These are phyloP conservation scores for Hippasteria phrygiana DNA, from an alignment of 53 echinoderm and acorn worm species.

Conservation along the genomic window DNA sequence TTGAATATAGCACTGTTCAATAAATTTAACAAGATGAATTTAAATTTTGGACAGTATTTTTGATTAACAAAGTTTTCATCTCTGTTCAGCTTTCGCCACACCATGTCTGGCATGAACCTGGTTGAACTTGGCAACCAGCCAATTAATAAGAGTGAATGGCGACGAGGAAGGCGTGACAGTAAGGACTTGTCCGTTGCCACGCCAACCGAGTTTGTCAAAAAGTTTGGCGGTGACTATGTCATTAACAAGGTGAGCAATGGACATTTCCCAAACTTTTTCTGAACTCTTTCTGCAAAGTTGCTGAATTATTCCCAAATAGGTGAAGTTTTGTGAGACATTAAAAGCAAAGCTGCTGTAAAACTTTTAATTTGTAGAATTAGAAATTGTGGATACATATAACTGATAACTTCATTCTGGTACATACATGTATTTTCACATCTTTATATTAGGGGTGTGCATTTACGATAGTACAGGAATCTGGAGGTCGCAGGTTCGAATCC, in stretches of 20 bases:
- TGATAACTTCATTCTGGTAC: no score
- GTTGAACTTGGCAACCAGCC: conserved; percentile 78
- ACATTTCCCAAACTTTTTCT: neutral
- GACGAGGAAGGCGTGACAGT: conserved; percentile 73
- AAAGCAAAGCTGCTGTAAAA: no score
- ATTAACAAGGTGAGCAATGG: conserved; percentile 78
- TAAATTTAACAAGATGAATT: neutral
- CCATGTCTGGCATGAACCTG: conserved; percentile 97
- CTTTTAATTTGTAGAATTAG: no score
- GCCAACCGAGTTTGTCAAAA: conserved; percentile 91
- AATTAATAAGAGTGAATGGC: conserved; percentile 74
- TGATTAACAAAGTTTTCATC: neutral
- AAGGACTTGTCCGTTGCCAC: conserved; percentile 86
- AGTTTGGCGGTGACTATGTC: conserved; percentile 91
- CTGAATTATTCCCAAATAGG: no score
- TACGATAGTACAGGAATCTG: no score
- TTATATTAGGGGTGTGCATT: no score
- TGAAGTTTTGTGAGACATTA: no score
- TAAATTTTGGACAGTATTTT: neutral
- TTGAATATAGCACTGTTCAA: neutral
- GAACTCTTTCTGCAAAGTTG: neutral
- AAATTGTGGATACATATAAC: no score
- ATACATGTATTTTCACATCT: no score
- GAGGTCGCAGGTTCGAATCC: no score
- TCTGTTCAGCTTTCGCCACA: conserved; percentile 77